These are phyloP conservation scores for Heliconius cydno DNA, from an alignment of 2,888 invertebrate genomes.

Conservation along the genomic window DNA sequence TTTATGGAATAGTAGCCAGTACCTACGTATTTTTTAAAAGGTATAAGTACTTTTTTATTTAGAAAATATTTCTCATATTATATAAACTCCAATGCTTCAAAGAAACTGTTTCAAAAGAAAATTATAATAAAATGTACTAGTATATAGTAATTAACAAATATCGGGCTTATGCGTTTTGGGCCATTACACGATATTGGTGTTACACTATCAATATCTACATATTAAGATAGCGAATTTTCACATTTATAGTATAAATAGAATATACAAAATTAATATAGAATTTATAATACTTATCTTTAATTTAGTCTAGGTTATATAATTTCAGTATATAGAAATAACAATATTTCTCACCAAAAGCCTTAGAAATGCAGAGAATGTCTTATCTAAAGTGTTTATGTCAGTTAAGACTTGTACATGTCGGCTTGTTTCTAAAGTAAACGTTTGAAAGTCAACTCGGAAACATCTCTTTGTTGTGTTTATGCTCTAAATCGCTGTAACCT, in stretches of 20 bases:
- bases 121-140: no score
- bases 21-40: not conserved
- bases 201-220: no score
- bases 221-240: no score
- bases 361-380: constrained; percentile 35
- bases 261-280: no score
- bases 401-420: constrained; percentile 39
- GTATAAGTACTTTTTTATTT: no score
- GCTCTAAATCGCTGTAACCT: constrained; percentile 12
- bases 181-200: no score
- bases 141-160: no score
- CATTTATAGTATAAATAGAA: no score
- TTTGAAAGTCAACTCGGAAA: constrained; percentile 40
- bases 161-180: no score
- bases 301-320: not conserved
- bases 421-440: constrained; percentile 39
- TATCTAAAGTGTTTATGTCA: constrained; percentile 41
- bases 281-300: no score
- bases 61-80: not conserved
- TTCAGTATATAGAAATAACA: not conserved
- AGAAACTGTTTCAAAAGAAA: no score
- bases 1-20: not conserved
- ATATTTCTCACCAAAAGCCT: constrained; percentile 16
- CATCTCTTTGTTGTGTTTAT: constrained; percentile 32
- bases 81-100: not conserved